Base-by-base conservation (phyloP, 2,888 invertebrate species). In the Nysson spinosus region DNA sequence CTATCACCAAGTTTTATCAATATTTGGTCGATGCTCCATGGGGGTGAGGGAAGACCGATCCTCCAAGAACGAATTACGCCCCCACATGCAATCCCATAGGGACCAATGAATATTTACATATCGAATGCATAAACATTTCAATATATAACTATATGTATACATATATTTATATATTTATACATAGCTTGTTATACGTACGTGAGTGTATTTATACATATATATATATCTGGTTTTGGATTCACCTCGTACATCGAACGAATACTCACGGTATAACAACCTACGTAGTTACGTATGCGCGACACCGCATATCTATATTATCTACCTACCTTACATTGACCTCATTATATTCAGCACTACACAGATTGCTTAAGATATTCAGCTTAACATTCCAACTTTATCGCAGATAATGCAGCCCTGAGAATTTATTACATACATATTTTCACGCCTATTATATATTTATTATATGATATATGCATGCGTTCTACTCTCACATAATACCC, bases 361-460 rank as follows among this genome's bases (percentile, higher is more conserved):
- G 69, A 83, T 78, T 73, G 83, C 83, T 83, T 82, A 74, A 78
- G 61, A 75, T 76, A 79, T 77, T 78, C 77, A 80, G 79, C 80
- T 79, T 79, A 55, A 66, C 65, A 63, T 58, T 68, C 67, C 69
- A 63, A 69, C 60, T 76, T 67, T 68, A 61, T 62, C 60, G 66
- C 72, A 69, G 64, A 72, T 62, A 69, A 77, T 75, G 69, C 70
- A 75, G 55, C 54, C 65, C 63, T 51, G 35, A 42, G n/a, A 54
- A 50, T 56, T 63, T 69, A 69, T 61, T 64, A 66, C 58, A 57
- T 60, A 72, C 51, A 61, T 67, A 66, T 69, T 43, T 68, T 65
- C 66, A 72, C 60, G 67, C 69, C 69, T 70, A 75, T 60, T 66
- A 75, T 67, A 52, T 71, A 79, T 74, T 69, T 73, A 72, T 61